Conservation (phyloP, 2,113 vertebrate species). For the Platanista minor region DNA sequence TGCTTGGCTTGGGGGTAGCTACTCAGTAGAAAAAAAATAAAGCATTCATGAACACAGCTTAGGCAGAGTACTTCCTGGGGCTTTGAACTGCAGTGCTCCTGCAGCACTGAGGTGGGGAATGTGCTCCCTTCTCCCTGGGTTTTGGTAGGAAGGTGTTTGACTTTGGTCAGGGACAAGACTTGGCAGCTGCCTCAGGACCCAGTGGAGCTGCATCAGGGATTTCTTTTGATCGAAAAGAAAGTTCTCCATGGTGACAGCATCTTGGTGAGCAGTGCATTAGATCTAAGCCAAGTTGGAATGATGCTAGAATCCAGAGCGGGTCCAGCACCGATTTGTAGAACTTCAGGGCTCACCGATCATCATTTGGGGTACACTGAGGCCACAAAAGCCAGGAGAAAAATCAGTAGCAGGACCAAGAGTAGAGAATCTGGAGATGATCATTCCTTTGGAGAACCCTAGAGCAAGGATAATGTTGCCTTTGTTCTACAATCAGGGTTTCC, state of each 20-base stretch:
- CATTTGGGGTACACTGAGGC: background rate
- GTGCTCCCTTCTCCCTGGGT: background rate
- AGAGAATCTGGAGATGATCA: background rate
- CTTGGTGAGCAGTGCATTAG: background rate
- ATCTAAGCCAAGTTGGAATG: background rate
- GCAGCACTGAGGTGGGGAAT: background rate
- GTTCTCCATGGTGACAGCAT: background rate
- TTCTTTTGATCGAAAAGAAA: background rate
- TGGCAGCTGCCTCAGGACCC: background rate
- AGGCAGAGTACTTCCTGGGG: background rate
- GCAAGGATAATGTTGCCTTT: background rate
- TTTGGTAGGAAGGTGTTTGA: background rate
- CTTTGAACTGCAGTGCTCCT: slow-evolving; percentile 40
- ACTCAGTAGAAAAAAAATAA: slow-evolving; percentile 64
- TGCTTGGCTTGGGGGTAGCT: slow-evolving; percentile 60
- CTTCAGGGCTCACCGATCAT: background rate
- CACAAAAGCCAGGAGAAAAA: background rate
- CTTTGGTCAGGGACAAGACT: background rate
- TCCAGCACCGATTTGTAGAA: background rate
- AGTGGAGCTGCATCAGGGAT: background rate
- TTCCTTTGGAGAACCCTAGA: background rate
- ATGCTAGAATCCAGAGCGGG: background rate
- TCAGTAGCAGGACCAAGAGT: background rate
- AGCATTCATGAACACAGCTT: slow-evolving; percentile 66
- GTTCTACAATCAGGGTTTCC: background rate